A percentile compares a stretch with the other conserved stretches of the same genome.
Evolutionary conservation across 2,888 invertebrate species (phyloP).

Genomic region (Drosophila fulvimacula): DNA sequence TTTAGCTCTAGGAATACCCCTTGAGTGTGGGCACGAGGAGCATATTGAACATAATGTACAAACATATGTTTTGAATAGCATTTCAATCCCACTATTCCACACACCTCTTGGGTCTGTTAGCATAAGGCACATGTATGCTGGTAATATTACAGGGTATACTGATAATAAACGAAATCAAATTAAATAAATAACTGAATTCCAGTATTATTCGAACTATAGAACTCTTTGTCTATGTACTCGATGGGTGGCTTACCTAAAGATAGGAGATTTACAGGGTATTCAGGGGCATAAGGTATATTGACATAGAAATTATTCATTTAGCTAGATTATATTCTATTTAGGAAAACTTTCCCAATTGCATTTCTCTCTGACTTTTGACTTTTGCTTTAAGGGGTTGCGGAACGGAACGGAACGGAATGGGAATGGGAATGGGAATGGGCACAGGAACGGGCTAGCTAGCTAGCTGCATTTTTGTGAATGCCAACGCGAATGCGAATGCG

Average conservation of each 20-base stretch:
- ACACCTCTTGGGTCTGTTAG: not conserved
- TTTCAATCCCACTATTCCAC: not conserved
- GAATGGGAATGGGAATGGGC: not conserved
- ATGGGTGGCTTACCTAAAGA: no score
- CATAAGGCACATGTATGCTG: not conserved
- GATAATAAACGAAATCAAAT: not conserved
- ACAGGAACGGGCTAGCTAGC: constrained; percentile 2
- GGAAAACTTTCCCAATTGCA: constrained; percentile 16
- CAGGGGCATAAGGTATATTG: not conserved
- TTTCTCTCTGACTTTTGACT: constrained; percentile 19
- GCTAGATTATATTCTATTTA: not conserved
- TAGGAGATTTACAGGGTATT: not conserved
- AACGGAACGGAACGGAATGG: not conserved
- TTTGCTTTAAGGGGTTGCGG: not conserved
- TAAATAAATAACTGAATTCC: constrained; percentile 8
- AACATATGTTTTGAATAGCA: constrained; percentile 5
- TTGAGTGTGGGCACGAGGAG: constrained; percentile 13
- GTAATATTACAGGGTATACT: constrained; percentile 14
- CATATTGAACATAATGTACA: constrained; percentile 28
- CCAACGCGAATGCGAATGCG: constrained; percentile 19
- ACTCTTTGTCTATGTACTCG: not conserved
- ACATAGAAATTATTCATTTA: constrained; percentile 1
- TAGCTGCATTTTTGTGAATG: constrained; percentile 34
- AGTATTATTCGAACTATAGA: constrained; percentile 1
- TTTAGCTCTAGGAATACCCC: constrained; percentile 9